Conservation (phyloP, 2,113 vertebrate species). For the Xyrauchen texanus region DNA sequence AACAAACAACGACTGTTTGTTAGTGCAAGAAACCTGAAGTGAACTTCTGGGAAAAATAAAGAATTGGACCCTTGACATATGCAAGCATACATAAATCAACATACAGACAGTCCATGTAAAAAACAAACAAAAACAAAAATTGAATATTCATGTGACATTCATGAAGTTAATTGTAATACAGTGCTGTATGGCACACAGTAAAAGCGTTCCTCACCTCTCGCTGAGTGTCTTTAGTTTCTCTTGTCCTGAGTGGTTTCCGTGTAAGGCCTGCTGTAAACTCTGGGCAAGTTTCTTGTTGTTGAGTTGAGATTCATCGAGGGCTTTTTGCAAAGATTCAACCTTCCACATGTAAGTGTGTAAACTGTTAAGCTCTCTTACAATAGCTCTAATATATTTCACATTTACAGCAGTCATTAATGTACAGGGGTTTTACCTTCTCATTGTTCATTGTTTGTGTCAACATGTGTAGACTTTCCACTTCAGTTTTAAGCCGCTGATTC, state of each 20-base stretch:
- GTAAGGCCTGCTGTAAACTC: conserved; percentile 67
- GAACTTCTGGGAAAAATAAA: too few relatives aligned
- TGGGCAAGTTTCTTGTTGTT: conserved; percentile 70
- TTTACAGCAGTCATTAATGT: background rate
- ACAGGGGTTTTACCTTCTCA: conserved; percentile 18
- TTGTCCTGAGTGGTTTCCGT: conserved; percentile 63
- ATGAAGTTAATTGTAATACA: too few relatives aligned
- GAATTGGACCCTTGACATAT: too few relatives aligned
- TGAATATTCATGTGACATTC: too few relatives aligned
- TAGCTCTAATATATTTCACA: background rate
- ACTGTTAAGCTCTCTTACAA: background rate
- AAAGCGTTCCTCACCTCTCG: background rate
- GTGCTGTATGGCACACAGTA: too few relatives aligned
- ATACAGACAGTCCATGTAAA: too few relatives aligned
- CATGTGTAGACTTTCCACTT: conserved; percentile 69
- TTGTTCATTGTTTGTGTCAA: conserved; percentile 49
- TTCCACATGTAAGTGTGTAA: conserved; percentile 34
- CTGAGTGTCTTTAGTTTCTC: conserved; percentile 51
- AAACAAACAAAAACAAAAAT: too few relatives aligned
- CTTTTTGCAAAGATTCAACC: conserved; percentile 67
- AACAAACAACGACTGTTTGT: too few relatives aligned
- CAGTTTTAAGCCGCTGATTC: conserved; percentile 69
- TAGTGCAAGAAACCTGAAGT: too few relatives aligned
- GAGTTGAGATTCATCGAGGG: conserved; percentile 60
- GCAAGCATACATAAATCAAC: too few relatives aligned